Percentiles rank a stretch among this genome's conserved stretches.
Evolutionary conservation across 1,140 invertebrate species (phyloP).

Genomic region (Brachionus calyciflorus): DNA sequence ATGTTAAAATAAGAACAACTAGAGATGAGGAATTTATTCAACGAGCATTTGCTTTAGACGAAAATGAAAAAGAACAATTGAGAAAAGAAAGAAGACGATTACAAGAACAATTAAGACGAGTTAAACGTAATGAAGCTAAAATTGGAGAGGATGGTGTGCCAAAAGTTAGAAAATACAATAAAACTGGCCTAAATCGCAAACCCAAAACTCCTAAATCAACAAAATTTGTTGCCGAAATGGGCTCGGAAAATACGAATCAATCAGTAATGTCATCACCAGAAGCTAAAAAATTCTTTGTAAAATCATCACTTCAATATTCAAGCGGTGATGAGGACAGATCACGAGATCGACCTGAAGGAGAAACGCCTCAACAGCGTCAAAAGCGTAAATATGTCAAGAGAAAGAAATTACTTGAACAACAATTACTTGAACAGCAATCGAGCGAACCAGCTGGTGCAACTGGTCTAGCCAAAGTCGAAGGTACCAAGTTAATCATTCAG

Average conservation of each 20-base stretch:
- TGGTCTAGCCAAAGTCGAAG: conserved; percentile 21
- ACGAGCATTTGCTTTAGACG: conserved; percentile 60
- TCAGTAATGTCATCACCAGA: conserved; percentile 11
- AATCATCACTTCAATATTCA: conserved; percentile 27
- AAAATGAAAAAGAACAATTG: conserved; percentile 60
- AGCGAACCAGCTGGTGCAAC: neutral
- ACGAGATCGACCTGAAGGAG: neutral
- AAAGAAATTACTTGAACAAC: conserved; percentile 69
- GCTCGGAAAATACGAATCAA: neutral
- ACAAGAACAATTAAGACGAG: conserved; percentile 87
- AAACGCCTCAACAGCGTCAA: neutral
- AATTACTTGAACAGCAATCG: conserved; percentile 67
- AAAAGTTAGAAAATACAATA: conserved; percentile 57
- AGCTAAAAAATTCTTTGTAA: conserved; percentile 15
- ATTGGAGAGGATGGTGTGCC: conserved; percentile 50
- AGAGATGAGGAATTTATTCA: conserved; percentile 68
- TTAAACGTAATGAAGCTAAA: conserved; percentile 58
- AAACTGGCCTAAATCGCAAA: conserved; percentile 49
- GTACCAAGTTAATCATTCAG: conserved; percentile 39
- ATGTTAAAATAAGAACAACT: conserved; percentile 87
- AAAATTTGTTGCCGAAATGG: neutral
- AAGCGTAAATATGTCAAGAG: conserved; percentile 63
- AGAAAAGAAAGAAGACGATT: conserved; percentile 80
- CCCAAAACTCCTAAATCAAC: conserved; percentile 15
- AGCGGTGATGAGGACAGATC: conserved; percentile 1